Evolutionary conservation across 2,888 invertebrate species (phyloP), one percentile per base, ranked within the genome.

Genomic region (Baronia brevicornis): DNA sequence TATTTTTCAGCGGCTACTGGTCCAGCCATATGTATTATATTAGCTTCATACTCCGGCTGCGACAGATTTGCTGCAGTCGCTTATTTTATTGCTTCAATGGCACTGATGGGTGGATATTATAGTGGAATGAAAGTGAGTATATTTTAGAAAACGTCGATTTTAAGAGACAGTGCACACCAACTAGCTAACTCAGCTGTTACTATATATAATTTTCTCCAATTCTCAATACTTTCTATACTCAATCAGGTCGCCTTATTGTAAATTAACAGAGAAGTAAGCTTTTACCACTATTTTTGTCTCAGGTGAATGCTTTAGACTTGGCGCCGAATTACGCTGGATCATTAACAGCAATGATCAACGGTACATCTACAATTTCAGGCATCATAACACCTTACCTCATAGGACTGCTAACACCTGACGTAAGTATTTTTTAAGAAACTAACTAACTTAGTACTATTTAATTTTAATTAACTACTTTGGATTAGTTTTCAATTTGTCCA

Each of bases 21-120:
- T 1, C 89, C 90, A 2, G 88, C 89, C 3, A 72, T 88, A 32
- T 89, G 89, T 53, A 86, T 90, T 24, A 78, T 90, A 46, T 71
- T 85, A 28, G 90, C 89, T 0, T 88, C 89, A 1, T 89, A 90
- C 54, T 70, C 88, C 0, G 89, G 88, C 10, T 90, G 89, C 53
- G 84, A 89, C 51, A 60, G 85, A 4, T 64, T 79, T 18, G 68
- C 80, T 6, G 60, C 85, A 21, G 85, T 89, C 6, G 87, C 87
- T 11, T 84, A 90, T 53, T 88, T 90, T 59, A 88, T 89, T 23
- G 69, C 89, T 4, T 87, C 84, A 8, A 87, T 90, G 88, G 88
- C 88, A 14, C 85, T 89, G 23, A 90, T 91, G 90, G 91, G 91
- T 18, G 87, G 89, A 5, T 91, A 87, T 54, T 91, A 91, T 55